phyloP scores from a whole-genome alignment of 2,888 invertebrate species.

The Mermis nigrescens region DNA sequence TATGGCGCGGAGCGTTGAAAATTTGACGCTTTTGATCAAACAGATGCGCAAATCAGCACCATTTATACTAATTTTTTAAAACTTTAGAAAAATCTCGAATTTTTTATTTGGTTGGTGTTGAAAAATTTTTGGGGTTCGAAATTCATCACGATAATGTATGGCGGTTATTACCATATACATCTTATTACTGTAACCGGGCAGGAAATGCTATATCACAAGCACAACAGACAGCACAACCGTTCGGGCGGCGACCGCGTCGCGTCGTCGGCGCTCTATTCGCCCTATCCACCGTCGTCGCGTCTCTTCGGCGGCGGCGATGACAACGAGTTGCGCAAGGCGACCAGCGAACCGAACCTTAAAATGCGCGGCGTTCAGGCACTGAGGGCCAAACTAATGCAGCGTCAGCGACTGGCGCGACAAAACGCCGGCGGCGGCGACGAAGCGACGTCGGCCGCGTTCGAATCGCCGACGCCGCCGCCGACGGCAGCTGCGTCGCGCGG shows the following conservation, averaged over 20 bases:
- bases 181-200: constrained; percentile 1
- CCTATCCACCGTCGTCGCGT: constrained; percentile 10
- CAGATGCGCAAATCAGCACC: no score
- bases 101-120: no score
- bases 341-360: constrained; percentile 30
- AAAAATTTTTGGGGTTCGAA: no score
- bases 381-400: background rate
- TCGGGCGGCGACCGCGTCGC: background rate
- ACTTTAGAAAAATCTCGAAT: no score
- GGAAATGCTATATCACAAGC: background rate
- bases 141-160: no score
- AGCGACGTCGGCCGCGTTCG: background rate
- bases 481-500: background rate
- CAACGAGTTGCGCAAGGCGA: constrained; percentile 16
- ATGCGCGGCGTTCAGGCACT: constrained; percentile 17
- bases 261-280: constrained; percentile 4
- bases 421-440: background rate
- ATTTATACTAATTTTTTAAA: no score
- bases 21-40: no score
- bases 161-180: no score
- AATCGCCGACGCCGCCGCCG: background rate
- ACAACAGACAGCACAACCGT: background rate
- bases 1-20: no score
- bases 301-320: constrained; percentile 11
- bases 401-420: background rate